Base-by-base conservation (phyloP, 2,888 invertebrate genomes). In the Strigamia transsilvanica region DNA sequence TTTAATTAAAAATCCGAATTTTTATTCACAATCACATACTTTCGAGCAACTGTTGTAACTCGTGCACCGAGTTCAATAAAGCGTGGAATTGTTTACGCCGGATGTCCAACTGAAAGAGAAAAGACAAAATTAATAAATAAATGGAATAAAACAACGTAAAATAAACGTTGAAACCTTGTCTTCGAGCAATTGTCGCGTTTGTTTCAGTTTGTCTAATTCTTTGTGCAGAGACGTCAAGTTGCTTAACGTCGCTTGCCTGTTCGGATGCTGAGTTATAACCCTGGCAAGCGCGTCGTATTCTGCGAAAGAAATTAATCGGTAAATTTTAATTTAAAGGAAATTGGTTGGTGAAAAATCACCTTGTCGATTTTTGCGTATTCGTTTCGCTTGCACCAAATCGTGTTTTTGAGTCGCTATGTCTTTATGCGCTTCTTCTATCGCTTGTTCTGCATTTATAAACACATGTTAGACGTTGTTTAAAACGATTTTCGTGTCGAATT, bases 231-330 rank as follows among this genome's bases (percentile, higher is more conserved):
- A 91, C 78, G 91, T 90, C 1, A 96, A 89, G 84, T 91, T 91
- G 77, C 86, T 86, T n/a, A 79, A 38, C 15, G 88, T 88, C 84
- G 94, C 93, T 86, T 93, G 93, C 85, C 97, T 91, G 86, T 96
- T 96, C 0, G 97, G 97, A 87, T 97, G 96, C 86, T 94, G 92
- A 85, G 93, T 93, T 84, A 98, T 97, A 0, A 96, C 92, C 87
- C 95, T 95, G 0, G 97, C 97, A 61, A 98, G 87, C 13, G 96
- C 93, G 89, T 98, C 97, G 89, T 98, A 98, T 87, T 97, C 97
- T 89, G 94, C 1, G 2, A 27, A 2, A 3, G 93, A 86, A 80
- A 80, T 18, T 9, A n/a, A 80, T 23, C 3, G 7, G 7, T 18
- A 3, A 2, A 51, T 10, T 38, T n/a, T 41, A 38, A 21, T 41